Evolutionary conservation across 2,888 invertebrate species (phyloP).

Genomic region (Julus scanicus): DNA sequence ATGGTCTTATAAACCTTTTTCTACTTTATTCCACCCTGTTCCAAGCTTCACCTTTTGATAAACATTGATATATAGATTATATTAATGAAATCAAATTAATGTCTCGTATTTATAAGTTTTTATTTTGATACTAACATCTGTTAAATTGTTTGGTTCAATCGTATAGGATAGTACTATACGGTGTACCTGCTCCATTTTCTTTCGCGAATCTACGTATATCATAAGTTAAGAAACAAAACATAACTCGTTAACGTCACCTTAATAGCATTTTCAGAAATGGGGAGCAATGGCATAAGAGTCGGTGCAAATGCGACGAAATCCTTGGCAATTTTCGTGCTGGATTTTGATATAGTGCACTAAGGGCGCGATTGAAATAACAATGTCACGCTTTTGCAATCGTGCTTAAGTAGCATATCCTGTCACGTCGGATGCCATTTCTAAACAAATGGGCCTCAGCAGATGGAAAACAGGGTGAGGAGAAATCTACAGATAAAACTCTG

Average conservation of each 20-base stretch:
- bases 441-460: slow-evolving; percentile 11
- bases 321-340: not conserved
- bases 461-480: not conserved
- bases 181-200: no score
- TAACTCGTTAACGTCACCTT: not conserved
- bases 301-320: slow-evolving; percentile 19
- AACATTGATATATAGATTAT: no score
- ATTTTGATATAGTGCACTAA: slow-evolving; percentile 1
- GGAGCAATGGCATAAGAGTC: not conserved
- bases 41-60: no score
- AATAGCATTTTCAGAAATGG: not conserved
- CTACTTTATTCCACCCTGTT: no score
- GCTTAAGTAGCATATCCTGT: slow-evolving; percentile 19
- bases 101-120: no score
- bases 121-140: no score
- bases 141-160: no score
- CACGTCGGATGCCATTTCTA: slow-evolving; percentile 19
- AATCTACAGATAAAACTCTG: not conserved
- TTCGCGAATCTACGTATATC: no score
- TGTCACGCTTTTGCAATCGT: slow-evolving; percentile 19
- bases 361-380: slow-evolving; percentile 11
- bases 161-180: no score
- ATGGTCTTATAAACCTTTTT: no score
- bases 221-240: no score
- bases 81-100: no score